These are phyloP conservation scores for Bombus polaris DNA, from an alignment of 1,140 invertebrate genomes.

Conservation along the genomic window DNA sequence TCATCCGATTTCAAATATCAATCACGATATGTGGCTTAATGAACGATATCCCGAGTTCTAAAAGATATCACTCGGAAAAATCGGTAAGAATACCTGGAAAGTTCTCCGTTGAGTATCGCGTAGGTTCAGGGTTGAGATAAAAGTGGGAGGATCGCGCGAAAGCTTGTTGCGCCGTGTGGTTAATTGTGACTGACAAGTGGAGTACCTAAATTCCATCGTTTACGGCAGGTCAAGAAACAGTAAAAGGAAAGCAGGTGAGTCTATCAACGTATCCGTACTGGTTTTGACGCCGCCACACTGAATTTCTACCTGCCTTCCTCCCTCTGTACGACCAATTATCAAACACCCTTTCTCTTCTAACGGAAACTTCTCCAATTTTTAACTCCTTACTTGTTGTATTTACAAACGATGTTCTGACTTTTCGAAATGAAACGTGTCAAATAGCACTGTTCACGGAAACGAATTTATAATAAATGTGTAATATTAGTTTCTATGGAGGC, in stretches of 20 bases:
- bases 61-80: no score
- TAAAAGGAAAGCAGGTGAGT: conserved; percentile 66
- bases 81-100: neutral
- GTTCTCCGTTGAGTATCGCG: neutral
- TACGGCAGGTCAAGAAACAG: conserved; percentile 68
- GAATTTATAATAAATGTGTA: no score
- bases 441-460: no score
- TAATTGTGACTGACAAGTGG: conserved; percentile 46
- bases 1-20: neutral
- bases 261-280: conserved; percentile 35
- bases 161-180: conserved; percentile 7
- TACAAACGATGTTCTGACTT: no score
- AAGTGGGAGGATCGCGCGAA: neutral
- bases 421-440: no score
- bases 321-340: conserved; percentile 16
- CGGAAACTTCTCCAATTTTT: conserved; percentile 28
- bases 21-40: neutral
- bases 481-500: no score
- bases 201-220: conserved; percentile 64
- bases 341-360: conserved; percentile 57
- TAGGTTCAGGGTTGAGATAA: neutral
- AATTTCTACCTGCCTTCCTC: conserved; percentile 41
- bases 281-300: conserved; percentile 34
- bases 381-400: neutral
- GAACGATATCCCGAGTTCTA: neutral